A percentile compares a stretch with the other conserved stretches of the same genome.
Evolutionary conservation across 2,113 vertebrate genomes (phyloP).

Genomic region (Archocentrus centrarchus): DNA sequence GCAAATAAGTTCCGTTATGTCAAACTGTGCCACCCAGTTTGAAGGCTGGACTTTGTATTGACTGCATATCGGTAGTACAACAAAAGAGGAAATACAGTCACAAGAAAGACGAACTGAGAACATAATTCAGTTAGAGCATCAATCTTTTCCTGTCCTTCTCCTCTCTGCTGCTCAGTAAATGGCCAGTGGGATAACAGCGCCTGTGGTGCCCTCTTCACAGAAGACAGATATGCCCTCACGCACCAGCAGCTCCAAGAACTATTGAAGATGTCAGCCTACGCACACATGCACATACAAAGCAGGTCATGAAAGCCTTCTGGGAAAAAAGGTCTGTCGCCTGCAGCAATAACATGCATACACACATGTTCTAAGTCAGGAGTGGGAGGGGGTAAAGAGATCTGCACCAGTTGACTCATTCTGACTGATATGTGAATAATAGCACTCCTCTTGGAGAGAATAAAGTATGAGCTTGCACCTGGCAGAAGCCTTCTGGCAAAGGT

Average conservation of each 20-base stretch:
- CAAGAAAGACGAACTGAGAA: slow-evolving; percentile 11
- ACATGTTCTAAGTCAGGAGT: slow-evolving; percentile 16
- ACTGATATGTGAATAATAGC: slow-evolving; percentile 10
- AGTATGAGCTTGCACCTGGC: background rate
- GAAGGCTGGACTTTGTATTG: background rate
- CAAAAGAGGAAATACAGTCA: slow-evolving; percentile 6
- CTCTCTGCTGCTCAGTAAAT: slow-evolving; percentile 60
- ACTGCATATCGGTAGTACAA: slow-evolving; percentile 3
- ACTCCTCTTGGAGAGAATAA: background rate
- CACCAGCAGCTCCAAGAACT: slow-evolving; percentile 48
- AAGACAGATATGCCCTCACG: slow-evolving; percentile 57
- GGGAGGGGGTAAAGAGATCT: slow-evolving; percentile 18
- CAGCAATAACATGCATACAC: slow-evolving; percentile 42
- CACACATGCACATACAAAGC: slow-evolving; percentile 45
- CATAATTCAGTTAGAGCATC: slow-evolving; percentile 40
- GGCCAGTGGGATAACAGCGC: slow-evolving; percentile 48
- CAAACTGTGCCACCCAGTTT: background rate
- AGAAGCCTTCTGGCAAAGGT: background rate
- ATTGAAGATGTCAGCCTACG: slow-evolving; percentile 60
- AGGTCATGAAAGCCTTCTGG: slow-evolving; percentile 43
- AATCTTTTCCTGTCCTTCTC: slow-evolving; percentile 21
- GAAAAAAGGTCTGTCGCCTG: slow-evolving; percentile 47
- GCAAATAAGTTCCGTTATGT: background rate
- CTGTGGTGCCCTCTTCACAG: slow-evolving; percentile 43
- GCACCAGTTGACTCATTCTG: slow-evolving; percentile 20